Base-by-base conservation (phyloP, 2,797 vertebrate genomes). In the Karalla daura region DNA sequence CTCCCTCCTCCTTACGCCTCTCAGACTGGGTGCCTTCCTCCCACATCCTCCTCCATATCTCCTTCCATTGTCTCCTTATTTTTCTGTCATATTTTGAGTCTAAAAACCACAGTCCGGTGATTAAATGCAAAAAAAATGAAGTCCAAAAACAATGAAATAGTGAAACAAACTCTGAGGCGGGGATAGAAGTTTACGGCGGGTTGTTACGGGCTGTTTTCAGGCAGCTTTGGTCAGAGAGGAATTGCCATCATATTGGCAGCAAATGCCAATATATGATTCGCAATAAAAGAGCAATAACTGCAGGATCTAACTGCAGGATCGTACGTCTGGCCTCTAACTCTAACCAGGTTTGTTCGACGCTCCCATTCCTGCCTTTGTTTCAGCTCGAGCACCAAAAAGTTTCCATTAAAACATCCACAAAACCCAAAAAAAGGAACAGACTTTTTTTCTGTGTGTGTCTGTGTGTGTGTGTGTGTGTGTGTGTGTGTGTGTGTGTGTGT, bases 121-220 rank as follows among this genome's bases (percentile, higher is more conserved):
- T 84, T 74, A 62, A 81, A 69, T 21, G 17, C 41, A 59, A 24
- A 78, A 80, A 69, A 24, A 65, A 76, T 66, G 59, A 63, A 77
- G 60, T 45, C 51, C 12, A 69, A 81, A 32, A 72, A 70, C 55
- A 63, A 53, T 79, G 68, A 83, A 84, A 78, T 70, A 64, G 76
- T 74, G 60, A 71, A 81, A 81, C 58, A 56, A 55, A 30, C 44
- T 62, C 44, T 13, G 73, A 45, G 61, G 72, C 76, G 82, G 84
- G 76, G 87, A 82, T 82, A 82, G 84, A 88, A 86, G 25, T 83
- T 88, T 70, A 86, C 18, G 39, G 63, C 46, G 15, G 75, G 15
- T 76, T 81, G n/a, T 88, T 80, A 87, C 61, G 63, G 76, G 78
- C 64, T 63, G 67, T 80, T 80, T 75, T 78, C 66, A 65, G 65